Evolutionary conservation across 2,113 vertebrate species (phyloP).

Genomic region (Sapajus apella): DNA sequence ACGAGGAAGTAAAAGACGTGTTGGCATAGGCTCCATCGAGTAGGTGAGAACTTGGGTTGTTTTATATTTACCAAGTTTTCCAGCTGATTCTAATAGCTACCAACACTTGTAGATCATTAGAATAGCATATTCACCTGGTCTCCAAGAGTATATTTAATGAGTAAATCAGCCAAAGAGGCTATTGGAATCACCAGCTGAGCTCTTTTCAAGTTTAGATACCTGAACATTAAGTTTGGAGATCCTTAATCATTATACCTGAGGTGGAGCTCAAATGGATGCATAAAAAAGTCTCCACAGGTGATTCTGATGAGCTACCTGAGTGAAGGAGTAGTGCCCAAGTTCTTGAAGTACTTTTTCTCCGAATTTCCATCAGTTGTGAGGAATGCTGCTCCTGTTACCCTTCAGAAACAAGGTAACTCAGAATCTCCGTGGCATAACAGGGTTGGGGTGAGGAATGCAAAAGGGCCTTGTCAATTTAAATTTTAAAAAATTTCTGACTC

Average conservation of each 20-base stretch:
- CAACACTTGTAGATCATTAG: neutral
- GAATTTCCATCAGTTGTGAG: neutral
- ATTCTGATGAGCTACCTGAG: neutral
- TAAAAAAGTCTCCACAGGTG: neutral
- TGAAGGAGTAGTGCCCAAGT: neutral
- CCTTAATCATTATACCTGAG: neutral
- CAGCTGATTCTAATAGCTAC: neutral
- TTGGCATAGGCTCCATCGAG: neutral
- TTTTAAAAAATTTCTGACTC: neutral
- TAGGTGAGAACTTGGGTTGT: neutral
- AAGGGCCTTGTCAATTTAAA: neutral
- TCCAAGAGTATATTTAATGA: neutral
- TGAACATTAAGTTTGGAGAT: neutral
- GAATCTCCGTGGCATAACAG: neutral
- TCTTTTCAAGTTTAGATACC: neutral
- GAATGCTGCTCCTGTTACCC: neutral
- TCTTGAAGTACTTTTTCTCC: neutral
- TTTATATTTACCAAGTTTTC: neutral
- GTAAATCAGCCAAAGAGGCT: neutral
- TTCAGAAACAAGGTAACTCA: neutral
- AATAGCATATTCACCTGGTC: neutral
- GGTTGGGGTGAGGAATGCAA: fast-evolving
- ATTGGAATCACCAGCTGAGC: neutral
- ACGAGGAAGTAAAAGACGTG: neutral
- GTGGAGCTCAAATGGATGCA: neutral